A percentile compares a stretch with the other conserved stretches of the same genome.
phyloP scores from a whole-genome alignment of 1,140 invertebrate genomes.

The Pseudomyrmex sp. region DNA sequence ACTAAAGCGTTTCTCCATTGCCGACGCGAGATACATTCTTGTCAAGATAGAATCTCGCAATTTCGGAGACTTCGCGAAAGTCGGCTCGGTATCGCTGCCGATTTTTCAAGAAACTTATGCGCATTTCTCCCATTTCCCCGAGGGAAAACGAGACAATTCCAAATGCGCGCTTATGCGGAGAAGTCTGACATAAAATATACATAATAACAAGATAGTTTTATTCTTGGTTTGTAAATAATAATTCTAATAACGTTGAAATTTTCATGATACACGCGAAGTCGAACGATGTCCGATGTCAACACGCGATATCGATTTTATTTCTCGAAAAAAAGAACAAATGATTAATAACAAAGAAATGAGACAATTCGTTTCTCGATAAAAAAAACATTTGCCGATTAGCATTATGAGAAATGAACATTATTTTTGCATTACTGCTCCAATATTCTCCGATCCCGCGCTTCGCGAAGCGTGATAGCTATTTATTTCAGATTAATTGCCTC shows the following conservation, averaged over 20 bases:
- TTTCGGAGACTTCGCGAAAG: slow-evolving; percentile 49
- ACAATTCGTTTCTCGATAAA: not conserved
- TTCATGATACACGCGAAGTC: too few species aligned
- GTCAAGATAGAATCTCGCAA: slow-evolving; percentile 64
- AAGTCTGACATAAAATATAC: not conserved
- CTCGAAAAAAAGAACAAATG: not conserved
- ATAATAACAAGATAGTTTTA: too few species aligned
- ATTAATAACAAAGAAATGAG: not conserved
- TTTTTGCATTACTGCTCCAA: not conserved
- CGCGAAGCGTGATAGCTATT: not conserved
- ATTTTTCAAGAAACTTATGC: slow-evolving; percentile 47
- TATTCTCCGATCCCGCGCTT: too few species aligned
- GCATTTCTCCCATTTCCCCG: slow-evolving; percentile 29
- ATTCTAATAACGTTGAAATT: too few species aligned
- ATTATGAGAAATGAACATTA: not conserved
- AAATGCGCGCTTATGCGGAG: not conserved
- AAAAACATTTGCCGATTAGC: not conserved
- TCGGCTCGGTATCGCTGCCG: slow-evolving; percentile 43
- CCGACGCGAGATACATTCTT: slow-evolving; percentile 61
- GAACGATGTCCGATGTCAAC: not conserved
- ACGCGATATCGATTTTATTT: not conserved
- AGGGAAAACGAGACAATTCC: not conserved
- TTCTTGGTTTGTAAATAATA: too few species aligned
- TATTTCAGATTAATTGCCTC: slow-evolving; percentile 46
- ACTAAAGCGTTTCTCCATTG: slow-evolving; percentile 54